Base-by-base conservation (phyloP, 2,797 vertebrate species). In the Tenualosa thibaudeaui region DNA sequence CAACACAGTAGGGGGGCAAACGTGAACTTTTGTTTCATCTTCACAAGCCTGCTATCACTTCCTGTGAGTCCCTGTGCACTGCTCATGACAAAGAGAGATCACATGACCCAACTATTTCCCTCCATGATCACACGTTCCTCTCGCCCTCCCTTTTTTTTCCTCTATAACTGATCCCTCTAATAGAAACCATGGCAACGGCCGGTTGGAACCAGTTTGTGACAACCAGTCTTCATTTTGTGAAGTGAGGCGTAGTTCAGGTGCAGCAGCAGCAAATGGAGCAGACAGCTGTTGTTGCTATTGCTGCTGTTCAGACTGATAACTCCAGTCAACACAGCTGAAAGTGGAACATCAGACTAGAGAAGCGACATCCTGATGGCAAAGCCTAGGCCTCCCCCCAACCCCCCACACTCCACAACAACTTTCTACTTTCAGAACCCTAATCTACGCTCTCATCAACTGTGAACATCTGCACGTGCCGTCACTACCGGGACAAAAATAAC, bases 161-260 rank as follows among this genome's bases (percentile, higher is more conserved):
- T 78, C 92, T 92, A 93, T 91, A 94, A 94, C 94, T 88, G 93
- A 95, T 96, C 94, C 95, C 92, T 95, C 95, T 93, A 94, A 92
- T 84, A 89, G 95, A 96, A 97, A 96, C 97, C 96, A 97, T 97
- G 95, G 96, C 93, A 97, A 97, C 96, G 90, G 95, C 96, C 94
- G 94, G 97, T 95, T 96, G 93, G 92, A 97, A 96, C 97, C 95
- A 95, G 97, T 96, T 96, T 95, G 94, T 96, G 95, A 96, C 94
- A 96, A 91, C 92, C 93, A 94, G 95, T 93, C 96, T 96, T 97
- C 96, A 96, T 97, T 97, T 97, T 96, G 96, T 94, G 94, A 95
- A 92, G 94, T 89, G 95, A 96, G 94, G 94, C 94, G 91, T 94
- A 93, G 93, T 94, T 96, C 96, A 96, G 97, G 96, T 97, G 93